Percentiles rank a stretch among this genome's conserved stretches.
Conservation (phyloP, 2,113 vertebrate genomes). For the Amblyornis subalaris region DNA sequence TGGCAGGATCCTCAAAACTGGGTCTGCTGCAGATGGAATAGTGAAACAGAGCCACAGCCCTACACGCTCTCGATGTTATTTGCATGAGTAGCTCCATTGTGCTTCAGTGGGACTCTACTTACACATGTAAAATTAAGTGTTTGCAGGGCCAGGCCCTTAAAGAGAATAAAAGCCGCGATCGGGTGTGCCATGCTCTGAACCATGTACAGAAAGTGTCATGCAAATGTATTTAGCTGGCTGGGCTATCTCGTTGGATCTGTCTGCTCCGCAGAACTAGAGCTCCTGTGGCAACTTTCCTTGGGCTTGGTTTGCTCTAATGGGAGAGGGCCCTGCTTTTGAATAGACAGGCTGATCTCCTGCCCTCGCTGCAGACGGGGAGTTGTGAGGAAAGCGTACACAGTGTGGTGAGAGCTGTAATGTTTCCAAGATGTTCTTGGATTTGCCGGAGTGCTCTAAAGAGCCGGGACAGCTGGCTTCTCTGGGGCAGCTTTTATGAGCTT, state of each 20-base stretch:
- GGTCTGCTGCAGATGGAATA: not conserved
- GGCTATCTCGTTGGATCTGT: not conserved
- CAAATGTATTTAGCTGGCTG: not conserved
- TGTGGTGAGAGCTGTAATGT: slow-evolving; percentile 6
- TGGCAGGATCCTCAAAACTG: slow-evolving; percentile 18
- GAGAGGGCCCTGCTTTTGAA: not conserved
- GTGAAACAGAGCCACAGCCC: slow-evolving; percentile 18
- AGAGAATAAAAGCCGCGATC: not conserved
- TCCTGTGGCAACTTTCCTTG: not conserved
- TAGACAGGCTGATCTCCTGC: not conserved
- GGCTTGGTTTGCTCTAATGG: not conserved
- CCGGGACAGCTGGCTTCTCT: not conserved
- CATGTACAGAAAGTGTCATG: slow-evolving; percentile 4
- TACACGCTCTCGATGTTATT: slow-evolving; percentile 2
- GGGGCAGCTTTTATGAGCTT: not conserved
- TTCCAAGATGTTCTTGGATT: slow-evolving; percentile 41
- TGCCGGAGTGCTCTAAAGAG: not conserved
- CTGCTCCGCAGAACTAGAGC: not conserved
- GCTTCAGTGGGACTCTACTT: slow-evolving; percentile 44
- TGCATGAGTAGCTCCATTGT: slow-evolving; percentile 54
- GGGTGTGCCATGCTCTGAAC: slow-evolving; percentile 34
- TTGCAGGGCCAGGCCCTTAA: slow-evolving; percentile 18
- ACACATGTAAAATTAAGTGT: slow-evolving; percentile 43
- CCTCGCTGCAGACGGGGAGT: not conserved
- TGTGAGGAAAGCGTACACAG: not conserved